These are phyloP conservation scores for Cristatella mucedo DNA, from an alignment of 2,888 invertebrate species.

Conservation along the genomic window DNA sequence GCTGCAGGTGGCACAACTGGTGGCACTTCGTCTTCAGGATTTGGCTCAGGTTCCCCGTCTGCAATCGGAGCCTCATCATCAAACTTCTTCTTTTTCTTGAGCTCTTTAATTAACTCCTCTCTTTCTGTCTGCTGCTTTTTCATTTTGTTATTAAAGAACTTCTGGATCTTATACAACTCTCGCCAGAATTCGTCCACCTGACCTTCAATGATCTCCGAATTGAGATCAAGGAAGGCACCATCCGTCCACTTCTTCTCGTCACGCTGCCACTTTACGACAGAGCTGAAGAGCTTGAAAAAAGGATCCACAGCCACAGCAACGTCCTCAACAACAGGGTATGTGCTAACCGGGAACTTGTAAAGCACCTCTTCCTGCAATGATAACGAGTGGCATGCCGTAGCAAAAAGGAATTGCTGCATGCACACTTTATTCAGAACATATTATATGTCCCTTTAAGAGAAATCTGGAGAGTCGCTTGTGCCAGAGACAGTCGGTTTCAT, in stretches of 20 bases:
- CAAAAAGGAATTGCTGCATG: too few relatives aligned
- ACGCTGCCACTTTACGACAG: conserved; percentile 58
- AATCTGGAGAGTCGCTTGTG: too few relatives aligned
- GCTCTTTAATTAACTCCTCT: conserved; percentile 30
- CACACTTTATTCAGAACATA: too few relatives aligned
- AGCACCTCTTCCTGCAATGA: conserved; percentile 54
- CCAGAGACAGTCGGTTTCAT: too few relatives aligned
- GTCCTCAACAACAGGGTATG: conserved; percentile 62
- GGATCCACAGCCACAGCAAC: conserved; percentile 50
- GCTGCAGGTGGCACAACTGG: conserved; percentile 43
- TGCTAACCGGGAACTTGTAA: conserved; percentile 61
- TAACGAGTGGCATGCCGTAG: too few relatives aligned
- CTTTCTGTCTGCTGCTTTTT: conserved; percentile 34
- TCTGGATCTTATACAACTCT: conserved; percentile 62
- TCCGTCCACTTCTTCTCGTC: conserved; percentile 73
- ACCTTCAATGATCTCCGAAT: conserved; percentile 57
- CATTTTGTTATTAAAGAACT: conserved; percentile 42
- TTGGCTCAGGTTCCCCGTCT: conserved; percentile 44
- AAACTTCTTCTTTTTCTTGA: conserved; percentile 48
- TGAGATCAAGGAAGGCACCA: conserved; percentile 73
- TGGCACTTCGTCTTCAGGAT: conserved; percentile 44
- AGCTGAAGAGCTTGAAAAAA: conserved; percentile 42
- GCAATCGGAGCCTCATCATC: conserved; percentile 59
- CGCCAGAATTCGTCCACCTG: conserved; percentile 58
- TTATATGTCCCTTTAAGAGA: too few relatives aligned